Evolutionary conservation across 2,888 invertebrate genomes (phyloP).

Genomic region (Drosophila greeni): DNA sequence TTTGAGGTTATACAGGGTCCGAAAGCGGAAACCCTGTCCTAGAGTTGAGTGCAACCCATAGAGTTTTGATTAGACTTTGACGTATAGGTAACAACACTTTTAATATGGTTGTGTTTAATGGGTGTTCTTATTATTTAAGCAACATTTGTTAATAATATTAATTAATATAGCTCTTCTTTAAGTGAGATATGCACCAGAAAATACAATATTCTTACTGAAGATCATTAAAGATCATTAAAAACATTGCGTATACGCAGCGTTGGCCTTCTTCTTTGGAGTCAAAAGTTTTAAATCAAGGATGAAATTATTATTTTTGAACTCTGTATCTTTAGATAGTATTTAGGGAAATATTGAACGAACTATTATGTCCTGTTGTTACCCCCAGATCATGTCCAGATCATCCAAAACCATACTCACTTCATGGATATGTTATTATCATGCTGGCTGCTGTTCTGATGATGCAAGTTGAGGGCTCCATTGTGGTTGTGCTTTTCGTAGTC

Average conservation of each 20-base stretch:
- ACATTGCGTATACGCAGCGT: background rate
- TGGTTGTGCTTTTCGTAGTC: slow-evolving; percentile 74
- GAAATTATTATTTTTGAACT: background rate
- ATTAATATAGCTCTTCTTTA: background rate
- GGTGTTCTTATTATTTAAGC: too few relatives aligned
- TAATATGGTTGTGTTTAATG: too few relatives aligned
- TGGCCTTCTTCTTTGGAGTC: background rate
- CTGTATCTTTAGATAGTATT: background rate
- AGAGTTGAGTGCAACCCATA: background rate
- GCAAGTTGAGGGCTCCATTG: slow-evolving; percentile 73
- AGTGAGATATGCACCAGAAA: background rate
- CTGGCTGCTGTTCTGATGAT: slow-evolving; percentile 56
- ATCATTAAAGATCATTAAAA: too few relatives aligned
- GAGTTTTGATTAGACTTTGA: background rate
- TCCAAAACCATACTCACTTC: slow-evolving; percentile 67
- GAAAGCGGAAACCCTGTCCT: background rate
- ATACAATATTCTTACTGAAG: too few relatives aligned
- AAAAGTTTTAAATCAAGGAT: too few relatives aligned
- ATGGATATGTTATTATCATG: slow-evolving; percentile 74
- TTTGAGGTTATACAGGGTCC: background rate
- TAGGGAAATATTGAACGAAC: too few relatives aligned
- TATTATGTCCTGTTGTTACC: too few relatives aligned
- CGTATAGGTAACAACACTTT: background rate
- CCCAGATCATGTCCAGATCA: background rate
- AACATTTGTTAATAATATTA: too few relatives aligned